Base-by-base conservation (phyloP, 1,140 invertebrate species). In the Psilanteris sp. region DNA sequence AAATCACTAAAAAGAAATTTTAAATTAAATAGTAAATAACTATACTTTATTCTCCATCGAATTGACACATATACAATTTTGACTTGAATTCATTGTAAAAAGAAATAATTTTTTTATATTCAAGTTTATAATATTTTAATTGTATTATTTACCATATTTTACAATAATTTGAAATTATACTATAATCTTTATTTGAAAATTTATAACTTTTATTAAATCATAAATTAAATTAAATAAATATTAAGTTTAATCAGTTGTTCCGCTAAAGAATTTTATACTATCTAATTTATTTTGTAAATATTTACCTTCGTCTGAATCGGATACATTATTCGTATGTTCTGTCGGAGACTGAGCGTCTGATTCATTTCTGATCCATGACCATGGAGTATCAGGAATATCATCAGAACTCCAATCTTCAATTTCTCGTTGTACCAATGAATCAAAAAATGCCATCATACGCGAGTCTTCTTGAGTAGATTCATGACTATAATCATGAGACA, bases 391-490 rank as follows among this genome's bases (percentile, higher is more conserved):
- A 8, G 43, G 57, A 10, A 79, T 52, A 10, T 86, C 83, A 24
- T 88, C 87, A 0, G 85, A 87, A 24, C 84, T 87, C 90, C 93
- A 92, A 8, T 92, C 94, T 85, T 96, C 95, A 29, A 97, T 92
- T 85, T 97, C 96, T 10, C 94, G 90, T 84, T 97, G 96, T 4
- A 98, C 94, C 0, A 98, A 85, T 2, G 95, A 96, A 88, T 98
- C 96, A 81, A 98, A 98, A 86, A 98, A 98, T 11, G 96, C 96
- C 93, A 98, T 95, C 96, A 98, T 98, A 34, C 95, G 90, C 0
- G 95, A 93, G 88, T 98, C 96, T 88, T 98, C 97, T 27, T 92
- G 91, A 0, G 93, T 96, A 3, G 94, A 96, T 74, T 96, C 93
- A 66, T 95, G 92, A 74, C 93, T 94, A 79, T 94, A 94, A 85